Evolutionary conservation across 2,113 vertebrate species (phyloP), one percentile per base, ranked within the genome.

Genomic region (Erinaceus europaeus): DNA sequence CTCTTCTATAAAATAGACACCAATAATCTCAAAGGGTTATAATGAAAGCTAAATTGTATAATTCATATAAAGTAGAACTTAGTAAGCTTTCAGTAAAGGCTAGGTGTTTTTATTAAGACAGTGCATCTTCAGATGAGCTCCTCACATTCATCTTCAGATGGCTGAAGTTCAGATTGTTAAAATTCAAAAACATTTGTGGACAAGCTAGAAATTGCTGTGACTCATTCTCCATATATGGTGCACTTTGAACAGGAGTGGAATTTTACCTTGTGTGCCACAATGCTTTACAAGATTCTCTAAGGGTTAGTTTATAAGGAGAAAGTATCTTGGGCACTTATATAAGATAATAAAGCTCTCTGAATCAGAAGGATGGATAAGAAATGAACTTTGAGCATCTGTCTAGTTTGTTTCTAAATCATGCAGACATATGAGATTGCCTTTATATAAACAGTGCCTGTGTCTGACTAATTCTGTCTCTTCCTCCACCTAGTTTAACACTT

Each of bases 341-440:
- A 86, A 93, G 90, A 75, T 21, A 83, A 84, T 92, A 91, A 91
- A 86, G 34, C 64, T 88, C 52, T 57, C 79, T 90, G 91, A 90
- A 69, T 84, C 84, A 64, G 34, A 73, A 10, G 21, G 14, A 9
- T 62, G 25, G 25, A 55, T n/a, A 85, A 92, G 88, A 78, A 53
- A 83, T 44, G 73, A 61, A 84, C 88, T 85, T 59, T 42, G 55
- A 75, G 44, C 27, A 71, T 76, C 75, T 76, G 25, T 82, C 75
- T 83, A 40, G 53, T 57, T 89, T 53, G 34, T 44, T 80, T 18
- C 32, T 21, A 38, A 44, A 65, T 21, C 40, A 55, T 52, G 34
- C 64, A 42, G 20, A 1, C 44, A 50, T 69, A 74, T 84, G 72
- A 71, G 34, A 53, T 55, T 73, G 34, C 21, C 55, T 74, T 32